Conservation (phyloP, 92 coral and sea anemone species). For the Scolanthus callimorphus region DNA sequence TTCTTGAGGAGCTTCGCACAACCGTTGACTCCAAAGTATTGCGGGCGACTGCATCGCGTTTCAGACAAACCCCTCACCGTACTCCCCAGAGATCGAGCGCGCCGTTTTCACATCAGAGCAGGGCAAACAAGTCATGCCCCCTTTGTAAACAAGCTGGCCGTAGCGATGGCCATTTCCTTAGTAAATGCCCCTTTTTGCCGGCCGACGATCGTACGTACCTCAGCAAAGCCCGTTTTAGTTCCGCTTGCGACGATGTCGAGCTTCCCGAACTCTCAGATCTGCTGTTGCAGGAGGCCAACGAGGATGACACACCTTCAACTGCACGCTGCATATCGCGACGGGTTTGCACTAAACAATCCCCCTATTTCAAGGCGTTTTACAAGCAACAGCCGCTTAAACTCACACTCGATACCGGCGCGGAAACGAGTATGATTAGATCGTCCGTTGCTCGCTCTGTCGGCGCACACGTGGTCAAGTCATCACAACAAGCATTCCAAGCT, state of each 20-base stretch:
- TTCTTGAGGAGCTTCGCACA: too few relatives aligned
- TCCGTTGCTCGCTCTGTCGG: conserved; percentile 29
- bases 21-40: too few relatives aligned
- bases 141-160: conserved; percentile 40
- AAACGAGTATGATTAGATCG: conserved; percentile 37
- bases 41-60: too few relatives aligned
- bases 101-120: too few relatives aligned
- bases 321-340: conserved; percentile 22
- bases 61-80: too few relatives aligned
- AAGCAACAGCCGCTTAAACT: conserved; percentile 34
- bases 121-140: conserved; percentile 18
- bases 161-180: too few relatives aligned
- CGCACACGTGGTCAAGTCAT: conserved; percentile 11
- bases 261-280: neutral
- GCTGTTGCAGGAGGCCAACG: neutral
- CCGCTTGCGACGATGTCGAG: conserved; percentile 6
- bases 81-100: too few relatives aligned
- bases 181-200: conserved; percentile 37
- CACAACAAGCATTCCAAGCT: conserved; percentile 45
- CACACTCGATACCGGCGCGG: conserved; percentile 46
- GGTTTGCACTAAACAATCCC: conserved; percentile 39
- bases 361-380: conserved; percentile 39
- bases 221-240: conserved; percentile 18
- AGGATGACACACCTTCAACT: neutral
- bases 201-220: conserved; percentile 40